Evolutionary conservation across 2,797 vertebrate species (phyloP).

Genomic region (Alfaro cultratus): DNA sequence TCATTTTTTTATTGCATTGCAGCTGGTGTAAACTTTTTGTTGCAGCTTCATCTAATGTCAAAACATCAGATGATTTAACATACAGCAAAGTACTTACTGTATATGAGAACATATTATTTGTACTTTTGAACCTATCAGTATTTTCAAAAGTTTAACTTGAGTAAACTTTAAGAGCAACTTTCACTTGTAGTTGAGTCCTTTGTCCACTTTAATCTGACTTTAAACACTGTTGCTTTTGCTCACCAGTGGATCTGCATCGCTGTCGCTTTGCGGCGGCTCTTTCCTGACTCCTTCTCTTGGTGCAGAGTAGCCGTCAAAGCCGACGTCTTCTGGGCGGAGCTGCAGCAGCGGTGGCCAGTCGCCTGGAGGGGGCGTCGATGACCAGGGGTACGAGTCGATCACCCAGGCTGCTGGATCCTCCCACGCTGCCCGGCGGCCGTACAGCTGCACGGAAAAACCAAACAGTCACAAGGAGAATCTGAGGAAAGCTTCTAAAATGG

Average conservation of each 20-base stretch:
- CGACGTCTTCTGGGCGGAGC: slow-evolving; percentile 96
- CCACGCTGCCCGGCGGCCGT: slow-evolving; percentile 92
- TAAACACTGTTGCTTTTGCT: slow-evolving; percentile 53
- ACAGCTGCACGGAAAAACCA: slow-evolving; percentile 79
- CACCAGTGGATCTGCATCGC: slow-evolving; percentile 95
- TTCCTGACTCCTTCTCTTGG: slow-evolving; percentile 90
- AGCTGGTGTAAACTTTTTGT: no score
- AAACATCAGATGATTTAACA: no score
- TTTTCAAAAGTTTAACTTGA: no score
- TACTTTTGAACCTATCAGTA: no score
- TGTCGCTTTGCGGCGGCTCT: slow-evolving; percentile 88
- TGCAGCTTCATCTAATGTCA: no score
- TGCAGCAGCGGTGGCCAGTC: slow-evolving; percentile 96
- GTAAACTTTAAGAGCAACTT: neutral
- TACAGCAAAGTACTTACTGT: no score
- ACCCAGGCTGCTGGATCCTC: slow-evolving; percentile 98
- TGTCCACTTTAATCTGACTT: neutral
- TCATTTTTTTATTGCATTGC: no score
- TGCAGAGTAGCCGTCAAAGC: slow-evolving; percentile 92
- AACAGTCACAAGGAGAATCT: neutral
- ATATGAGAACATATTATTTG: no score
- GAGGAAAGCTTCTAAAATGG: neutral
- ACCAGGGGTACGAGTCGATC: slow-evolving; percentile 95
- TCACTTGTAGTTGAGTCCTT: neutral
- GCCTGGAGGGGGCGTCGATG: slow-evolving; percentile 84